These are phyloP conservation scores for Tachysurus fulvidraco DNA, from an alignment of 2,113 vertebrate genomes.

Conservation along the genomic window DNA sequence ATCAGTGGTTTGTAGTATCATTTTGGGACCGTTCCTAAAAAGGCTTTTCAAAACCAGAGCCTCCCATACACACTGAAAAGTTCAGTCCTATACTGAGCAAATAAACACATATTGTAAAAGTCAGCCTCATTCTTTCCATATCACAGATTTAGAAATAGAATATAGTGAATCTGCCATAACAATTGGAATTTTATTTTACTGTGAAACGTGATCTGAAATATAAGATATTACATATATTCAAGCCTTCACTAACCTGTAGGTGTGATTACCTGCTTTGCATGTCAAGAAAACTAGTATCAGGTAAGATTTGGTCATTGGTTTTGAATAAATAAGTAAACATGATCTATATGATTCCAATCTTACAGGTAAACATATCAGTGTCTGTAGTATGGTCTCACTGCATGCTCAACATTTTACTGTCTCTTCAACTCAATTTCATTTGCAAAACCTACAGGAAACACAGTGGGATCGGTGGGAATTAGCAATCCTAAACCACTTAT, in stretches of 20 bases:
- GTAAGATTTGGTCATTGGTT: not conserved
- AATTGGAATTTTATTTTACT: not conserved
- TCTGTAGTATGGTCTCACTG: not conserved
- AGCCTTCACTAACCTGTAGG: not conserved
- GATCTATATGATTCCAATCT: not conserved
- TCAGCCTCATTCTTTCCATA: not conserved
- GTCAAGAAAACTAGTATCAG: not conserved
- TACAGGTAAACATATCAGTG: conserved; percentile 18
- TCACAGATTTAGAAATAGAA: not conserved
- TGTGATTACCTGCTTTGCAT: conserved; percentile 7
- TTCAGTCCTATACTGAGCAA: not conserved
- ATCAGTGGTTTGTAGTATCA: conserved; percentile 12
- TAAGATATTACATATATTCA: not conserved
- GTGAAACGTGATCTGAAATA: conserved; percentile 7
- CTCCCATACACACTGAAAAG: not conserved
- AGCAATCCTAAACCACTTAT: conserved; percentile 11
- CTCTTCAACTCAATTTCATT: not conserved
- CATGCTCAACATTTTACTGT: not conserved
- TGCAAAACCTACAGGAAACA: not conserved
- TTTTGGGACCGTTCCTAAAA: conserved; percentile 29
- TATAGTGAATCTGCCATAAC: not conserved
- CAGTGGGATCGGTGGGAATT: not conserved
- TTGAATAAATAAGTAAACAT: conserved; percentile 17
- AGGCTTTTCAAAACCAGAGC: not conserved
- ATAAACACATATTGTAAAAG: conserved; percentile 4